phyloP scores from a whole-genome alignment of 2,797 vertebrate genomes.

The Fratercula arctica region DNA sequence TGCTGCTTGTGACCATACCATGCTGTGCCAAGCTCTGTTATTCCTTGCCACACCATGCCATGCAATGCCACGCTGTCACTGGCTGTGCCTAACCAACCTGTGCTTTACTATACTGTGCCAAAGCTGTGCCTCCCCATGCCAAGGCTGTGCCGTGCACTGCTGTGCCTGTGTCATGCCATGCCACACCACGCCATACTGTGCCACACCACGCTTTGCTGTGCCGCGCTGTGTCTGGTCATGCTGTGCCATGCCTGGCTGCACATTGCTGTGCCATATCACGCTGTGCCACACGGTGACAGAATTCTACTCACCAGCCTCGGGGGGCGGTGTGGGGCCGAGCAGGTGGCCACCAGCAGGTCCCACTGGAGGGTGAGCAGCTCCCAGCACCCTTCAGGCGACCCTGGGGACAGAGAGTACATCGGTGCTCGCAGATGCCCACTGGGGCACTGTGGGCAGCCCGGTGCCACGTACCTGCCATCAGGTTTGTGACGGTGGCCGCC shows the following conservation, averaged over 20 bases:
- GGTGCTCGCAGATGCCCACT: fast-evolving
- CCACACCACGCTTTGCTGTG: fast-evolving
- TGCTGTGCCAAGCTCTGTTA: not conserved
- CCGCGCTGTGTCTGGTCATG: too few species aligned
- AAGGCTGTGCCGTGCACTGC: not conserved
- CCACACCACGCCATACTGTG: too few species aligned
- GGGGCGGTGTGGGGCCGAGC: conserved; percentile 80
- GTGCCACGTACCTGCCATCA: conserved; percentile 74
- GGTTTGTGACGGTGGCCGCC: conserved; percentile 71
- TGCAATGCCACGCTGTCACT: not conserved
- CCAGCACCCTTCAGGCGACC: conserved; percentile 78
- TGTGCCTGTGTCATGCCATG: too few species aligned
- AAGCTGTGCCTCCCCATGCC: not conserved
- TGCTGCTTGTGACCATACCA: not conserved
- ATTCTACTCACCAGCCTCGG: conserved; percentile 78
- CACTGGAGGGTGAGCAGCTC: conserved; percentile 82
- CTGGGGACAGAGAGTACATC: not conserved
- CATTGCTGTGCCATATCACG: fast-evolving
- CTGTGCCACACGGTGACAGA: fast-evolving
- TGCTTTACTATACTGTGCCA: fast-evolving
- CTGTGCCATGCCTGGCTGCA: not conserved
- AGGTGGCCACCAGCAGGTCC: conserved; percentile 83
- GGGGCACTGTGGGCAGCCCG: fast-evolving
- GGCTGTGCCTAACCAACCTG: not conserved
- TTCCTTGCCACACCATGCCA: too few species aligned